A percentile compares a stretch with the other conserved stretches of the same genome.
Evolutionary conservation across 2,113 vertebrate species (phyloP).

Genomic region (Channa argus): DNA sequence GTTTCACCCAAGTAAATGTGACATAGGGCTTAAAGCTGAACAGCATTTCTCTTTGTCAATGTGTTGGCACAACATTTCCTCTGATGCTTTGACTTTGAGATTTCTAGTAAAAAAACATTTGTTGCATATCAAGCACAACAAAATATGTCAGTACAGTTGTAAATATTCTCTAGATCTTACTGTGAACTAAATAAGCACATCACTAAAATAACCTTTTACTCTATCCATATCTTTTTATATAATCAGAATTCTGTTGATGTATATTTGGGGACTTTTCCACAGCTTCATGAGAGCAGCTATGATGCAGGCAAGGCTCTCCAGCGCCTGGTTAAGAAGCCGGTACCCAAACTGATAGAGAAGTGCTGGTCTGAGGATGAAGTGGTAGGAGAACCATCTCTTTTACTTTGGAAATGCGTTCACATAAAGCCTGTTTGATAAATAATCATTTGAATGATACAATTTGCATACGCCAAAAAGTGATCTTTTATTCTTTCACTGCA

Average conservation of each 20-base stretch:
- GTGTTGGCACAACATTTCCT: slow-evolving; percentile 24
- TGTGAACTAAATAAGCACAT: not conserved
- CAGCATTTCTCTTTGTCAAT: slow-evolving; percentile 38
- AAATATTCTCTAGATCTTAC: not conserved
- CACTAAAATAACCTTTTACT: not conserved
- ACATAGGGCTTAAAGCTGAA: slow-evolving; percentile 53
- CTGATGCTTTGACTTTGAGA: not conserved
- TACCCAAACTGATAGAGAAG: slow-evolving; percentile 98
- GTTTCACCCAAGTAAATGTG: slow-evolving; percentile 55
- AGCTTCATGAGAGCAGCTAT: slow-evolving; percentile 98
- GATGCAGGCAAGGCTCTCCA: slow-evolving; percentile 98
- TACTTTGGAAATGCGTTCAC: not conserved
- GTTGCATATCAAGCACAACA: not conserved
- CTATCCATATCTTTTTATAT: not conserved
- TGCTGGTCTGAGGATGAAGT: slow-evolving; percentile 99
- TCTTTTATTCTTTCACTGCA: not conserved
- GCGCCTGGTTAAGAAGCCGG: slow-evolving; percentile 97
- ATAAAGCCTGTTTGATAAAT: not conserved
- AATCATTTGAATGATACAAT: not conserved
- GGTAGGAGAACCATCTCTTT: slow-evolving; percentile 83
- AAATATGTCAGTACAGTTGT: slow-evolving; percentile 6
- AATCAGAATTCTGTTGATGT: not conserved
- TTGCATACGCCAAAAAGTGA: not conserved
- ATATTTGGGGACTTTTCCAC: slow-evolving; percentile 27
- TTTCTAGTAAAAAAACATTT: slow-evolving; percentile 16